A percentile compares a stretch with the other conserved stretches of the same genome.
Conservation (phyloP, 1,140 invertebrate species). For the Uloborus diversus region DNA sequence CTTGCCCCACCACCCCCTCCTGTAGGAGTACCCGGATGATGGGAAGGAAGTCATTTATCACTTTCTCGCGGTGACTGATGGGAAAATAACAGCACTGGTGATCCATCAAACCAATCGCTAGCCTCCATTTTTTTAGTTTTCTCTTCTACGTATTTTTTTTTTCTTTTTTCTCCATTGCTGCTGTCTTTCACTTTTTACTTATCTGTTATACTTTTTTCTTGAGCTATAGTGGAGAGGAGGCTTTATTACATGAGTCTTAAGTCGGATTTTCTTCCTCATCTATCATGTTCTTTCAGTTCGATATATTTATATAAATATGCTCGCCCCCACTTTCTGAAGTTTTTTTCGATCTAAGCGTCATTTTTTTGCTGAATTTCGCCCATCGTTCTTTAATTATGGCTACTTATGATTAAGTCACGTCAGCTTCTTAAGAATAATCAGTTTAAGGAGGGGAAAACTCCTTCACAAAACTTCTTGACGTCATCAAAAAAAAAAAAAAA, state of each 20-base stretch:
- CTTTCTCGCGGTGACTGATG: slow-evolving; percentile 56
- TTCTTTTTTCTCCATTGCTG: not conserved
- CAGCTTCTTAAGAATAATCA: not conserved
- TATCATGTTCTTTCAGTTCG: slow-evolving; percentile 50
- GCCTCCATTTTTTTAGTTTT: slow-evolving; percentile 44
- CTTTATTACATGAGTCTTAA: slow-evolving; percentile 56
- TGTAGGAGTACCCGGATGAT: slow-evolving; percentile 48
- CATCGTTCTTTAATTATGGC: not conserved
- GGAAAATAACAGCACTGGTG: slow-evolving; percentile 56
- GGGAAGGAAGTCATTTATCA: slow-evolving; percentile 57
- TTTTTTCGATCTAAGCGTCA: not conserved
- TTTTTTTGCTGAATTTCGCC: slow-evolving; percentile 1
- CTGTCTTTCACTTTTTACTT: slow-evolving; percentile 51
- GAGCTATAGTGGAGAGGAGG: slow-evolving; percentile 42
- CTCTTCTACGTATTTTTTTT: not conserved
- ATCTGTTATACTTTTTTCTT: slow-evolving; percentile 28
- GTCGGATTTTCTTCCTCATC: slow-evolving; percentile 52
- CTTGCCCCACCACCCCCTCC: slow-evolving; percentile 22
- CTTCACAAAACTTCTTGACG: no score
- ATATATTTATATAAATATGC: slow-evolving; percentile 57
- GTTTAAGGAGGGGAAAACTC: no score
- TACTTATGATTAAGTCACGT: not conserved
- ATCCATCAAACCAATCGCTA: slow-evolving; percentile 55
- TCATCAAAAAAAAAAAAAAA: not conserved
- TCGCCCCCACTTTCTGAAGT: not conserved